These are phyloP conservation scores for Chrysolina haemoptera DNA, from an alignment of 2,888 invertebrate genomes.

Conservation along the genomic window DNA sequence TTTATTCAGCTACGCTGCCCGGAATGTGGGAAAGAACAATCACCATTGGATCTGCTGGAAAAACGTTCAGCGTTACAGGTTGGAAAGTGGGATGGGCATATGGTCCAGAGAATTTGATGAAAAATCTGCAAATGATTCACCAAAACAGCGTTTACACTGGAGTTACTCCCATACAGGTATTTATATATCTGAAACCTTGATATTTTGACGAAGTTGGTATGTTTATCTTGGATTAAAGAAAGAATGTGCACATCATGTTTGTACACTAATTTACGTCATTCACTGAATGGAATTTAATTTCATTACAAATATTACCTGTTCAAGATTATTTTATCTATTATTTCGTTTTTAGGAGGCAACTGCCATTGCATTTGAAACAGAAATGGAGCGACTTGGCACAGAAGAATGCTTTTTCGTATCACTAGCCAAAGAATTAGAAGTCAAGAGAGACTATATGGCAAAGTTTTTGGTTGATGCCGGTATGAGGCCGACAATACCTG, in stretches of 20 bases:
- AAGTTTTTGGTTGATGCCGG: slow-evolving; percentile 84
- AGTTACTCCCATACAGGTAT: slow-evolving; percentile 87
- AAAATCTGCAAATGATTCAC: slow-evolving; percentile 89
- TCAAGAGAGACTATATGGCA: slow-evolving; percentile 86
- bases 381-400: slow-evolving; percentile 78
- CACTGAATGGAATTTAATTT: too few species aligned
- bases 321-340: neutral
- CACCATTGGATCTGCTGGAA: slow-evolving; percentile 97
- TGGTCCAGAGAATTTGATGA: slow-evolving; percentile 86
- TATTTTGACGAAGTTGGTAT: too few species aligned
- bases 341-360: slow-evolving; percentile 84
- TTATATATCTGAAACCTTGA: neutral
- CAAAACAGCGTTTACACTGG: slow-evolving; percentile 96
- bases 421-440: slow-evolving; percentile 80
- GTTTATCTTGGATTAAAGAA: too few species aligned
- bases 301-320: neutral
- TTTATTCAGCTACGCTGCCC: slow-evolving; percentile 83
- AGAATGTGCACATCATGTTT: too few species aligned
- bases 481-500: slow-evolving; percentile 92
- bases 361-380: slow-evolving; percentile 90
- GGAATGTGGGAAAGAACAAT: slow-evolving; percentile 99
- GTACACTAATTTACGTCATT: too few species aligned
- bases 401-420: slow-evolving; percentile 89
- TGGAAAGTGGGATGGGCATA: slow-evolving; percentile 99
- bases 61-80: slow-evolving; percentile 97